Evolutionary conservation across 2,113 vertebrate species (phyloP), one percentile per base, ranked within the genome.

Genomic region (Rhabdomys dilectus): DNA sequence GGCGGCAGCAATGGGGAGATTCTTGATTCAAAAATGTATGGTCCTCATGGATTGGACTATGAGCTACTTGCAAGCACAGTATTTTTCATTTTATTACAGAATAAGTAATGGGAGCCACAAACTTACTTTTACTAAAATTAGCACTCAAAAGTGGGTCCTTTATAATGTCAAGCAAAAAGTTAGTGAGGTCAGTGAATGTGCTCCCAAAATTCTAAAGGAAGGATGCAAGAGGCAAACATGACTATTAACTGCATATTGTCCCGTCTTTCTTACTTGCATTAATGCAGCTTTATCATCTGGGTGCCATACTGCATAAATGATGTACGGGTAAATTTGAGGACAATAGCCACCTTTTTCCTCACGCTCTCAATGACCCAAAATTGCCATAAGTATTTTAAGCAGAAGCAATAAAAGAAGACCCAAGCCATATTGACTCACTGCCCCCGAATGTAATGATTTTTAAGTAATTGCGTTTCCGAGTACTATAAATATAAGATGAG

Each of bases 261-360:
- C 36, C 75, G 48, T 80, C 45, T 92, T 91, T 36, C 51, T 48
- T 87, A 64, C 29, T n/a, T 86, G 7, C n/a, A 48, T 77, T 80
- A 7, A 6, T 45, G n/a, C 4, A 56, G 7, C 34, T 92, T 88
- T 70, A 60, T 56, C 21, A 22, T 31, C 36, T 42, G 66, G 17
- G 22, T 34, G 4, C 7, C 70, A 26, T 31, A 5, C 15, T 75
- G 4, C 48, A 84, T 90, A 66, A 84, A 96, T 0, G 1, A 73
- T 88, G 51, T 85, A 58, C 92, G 88, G 36, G 34, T 92, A 93
- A 91, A 96, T 85, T 94, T 81, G 64, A 94, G 93, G n/a, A 39
- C 56, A 70, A 5, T 60, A 80, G 24, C 91, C 6, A 15, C 17
- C 17, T 72, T 80, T 39, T 66, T 88, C 88, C 31, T 92, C 60